phyloP scores from a whole-genome alignment of 2,113 vertebrate species.

The Platichthys flesus region DNA sequence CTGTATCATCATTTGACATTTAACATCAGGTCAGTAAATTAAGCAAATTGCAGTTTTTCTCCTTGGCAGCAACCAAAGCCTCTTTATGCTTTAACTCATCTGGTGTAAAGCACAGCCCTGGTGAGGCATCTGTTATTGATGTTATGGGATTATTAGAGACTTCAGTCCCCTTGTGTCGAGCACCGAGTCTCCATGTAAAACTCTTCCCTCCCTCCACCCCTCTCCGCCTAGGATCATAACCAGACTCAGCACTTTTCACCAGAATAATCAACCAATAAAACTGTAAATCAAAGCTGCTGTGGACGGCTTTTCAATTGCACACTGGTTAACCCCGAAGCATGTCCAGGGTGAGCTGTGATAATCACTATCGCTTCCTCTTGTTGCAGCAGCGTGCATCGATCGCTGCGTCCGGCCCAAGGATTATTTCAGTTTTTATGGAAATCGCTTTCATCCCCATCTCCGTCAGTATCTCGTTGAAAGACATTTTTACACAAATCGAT shows the following conservation, averaged over 20 bases:
- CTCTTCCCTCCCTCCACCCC: conserved; percentile 11
- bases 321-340: conserved; percentile 38
- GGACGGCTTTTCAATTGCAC: conserved; percentile 57
- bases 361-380: conserved; percentile 4
- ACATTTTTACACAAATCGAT: background rate
- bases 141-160: conserved; percentile 56
- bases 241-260: conserved; percentile 67
- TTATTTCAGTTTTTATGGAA: background rate
- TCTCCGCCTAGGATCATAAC: conserved; percentile 47
- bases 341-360: background rate
- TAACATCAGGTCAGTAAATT: too few species aligned
- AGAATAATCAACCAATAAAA: conserved; percentile 65
- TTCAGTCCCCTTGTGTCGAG: conserved; percentile 44
- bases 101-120: conserved; percentile 1
- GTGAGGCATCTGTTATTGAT: conserved; percentile 35
- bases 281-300: conserved; percentile 55
- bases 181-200: conserved; percentile 31
- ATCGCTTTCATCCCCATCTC: background rate
- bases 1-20: too few species aligned
- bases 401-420: background rate
- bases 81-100: background rate
- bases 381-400: background rate
- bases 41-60: too few species aligned
- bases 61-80: too few species aligned
- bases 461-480: background rate